Evolutionary conservation across 2,888 invertebrate genomes (phyloP).

Genomic region (Nycteola revayana): DNA sequence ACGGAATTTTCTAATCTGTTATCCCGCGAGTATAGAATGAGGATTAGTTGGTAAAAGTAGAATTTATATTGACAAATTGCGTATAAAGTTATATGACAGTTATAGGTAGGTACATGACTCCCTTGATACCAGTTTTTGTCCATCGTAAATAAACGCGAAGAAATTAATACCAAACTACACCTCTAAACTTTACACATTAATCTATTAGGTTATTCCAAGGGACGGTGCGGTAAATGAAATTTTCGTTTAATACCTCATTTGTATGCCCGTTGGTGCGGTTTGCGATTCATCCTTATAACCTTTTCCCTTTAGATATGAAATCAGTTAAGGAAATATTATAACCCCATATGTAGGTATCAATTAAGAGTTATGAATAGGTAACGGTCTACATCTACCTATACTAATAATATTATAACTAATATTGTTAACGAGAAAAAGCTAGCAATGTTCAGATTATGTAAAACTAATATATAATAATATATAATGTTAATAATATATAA

Average conservation of each 20-base stretch:
- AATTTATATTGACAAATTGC: constrained; percentile 36
- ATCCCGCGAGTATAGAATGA: constrained; percentile 44
- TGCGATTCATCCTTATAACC: no score
- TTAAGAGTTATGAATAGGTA: no score
- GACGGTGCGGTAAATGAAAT: constrained; percentile 13
- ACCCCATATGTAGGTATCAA: no score
- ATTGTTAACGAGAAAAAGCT: no score
- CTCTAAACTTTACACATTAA: constrained; percentile 27
- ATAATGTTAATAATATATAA: no score
- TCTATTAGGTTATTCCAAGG: constrained; percentile 29
- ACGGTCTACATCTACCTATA: no score
- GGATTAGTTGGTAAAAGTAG: constrained; percentile 35
- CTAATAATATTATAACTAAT: no score
- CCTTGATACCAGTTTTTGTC: constrained; percentile 28
- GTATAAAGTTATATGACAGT: constrained; percentile 27
- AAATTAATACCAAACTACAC: constrained; percentile 27
- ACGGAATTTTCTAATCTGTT: constrained; percentile 67
- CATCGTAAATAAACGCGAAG: constrained; percentile 15
- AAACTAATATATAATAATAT: no score
- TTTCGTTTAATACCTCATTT: constrained; percentile 13
- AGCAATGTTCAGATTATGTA: no score
- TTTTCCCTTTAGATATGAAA: no score
- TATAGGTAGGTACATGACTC: constrained; percentile 15
- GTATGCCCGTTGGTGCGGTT: no score
- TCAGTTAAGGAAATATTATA: no score